Evolutionary conservation across 2,113 vertebrate genomes (phyloP).

Genomic region (Isurus oxyrinchus): DNA sequence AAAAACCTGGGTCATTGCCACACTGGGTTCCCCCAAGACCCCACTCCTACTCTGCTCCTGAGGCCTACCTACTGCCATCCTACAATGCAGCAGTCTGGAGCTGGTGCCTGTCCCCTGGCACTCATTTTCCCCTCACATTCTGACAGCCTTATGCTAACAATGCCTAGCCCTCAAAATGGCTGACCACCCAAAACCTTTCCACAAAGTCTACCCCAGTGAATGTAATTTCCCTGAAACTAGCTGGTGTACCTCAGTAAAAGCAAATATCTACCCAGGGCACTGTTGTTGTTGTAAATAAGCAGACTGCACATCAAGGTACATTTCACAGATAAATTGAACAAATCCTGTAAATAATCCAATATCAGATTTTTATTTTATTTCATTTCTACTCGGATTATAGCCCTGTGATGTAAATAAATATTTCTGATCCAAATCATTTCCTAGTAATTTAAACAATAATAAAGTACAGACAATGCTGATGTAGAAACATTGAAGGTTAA

Average conservation of each 20-base stretch:
- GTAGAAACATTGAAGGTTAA: background rate
- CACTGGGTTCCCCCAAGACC: background rate
- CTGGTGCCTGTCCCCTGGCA: background rate
- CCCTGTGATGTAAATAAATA: background rate
- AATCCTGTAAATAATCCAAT: background rate
- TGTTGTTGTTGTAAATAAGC: background rate
- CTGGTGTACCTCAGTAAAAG: background rate
- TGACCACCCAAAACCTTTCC: background rate
- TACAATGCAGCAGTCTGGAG: background rate
- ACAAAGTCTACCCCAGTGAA: background rate
- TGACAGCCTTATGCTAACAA: background rate
- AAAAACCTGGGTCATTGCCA: background rate
- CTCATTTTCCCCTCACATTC: background rate
- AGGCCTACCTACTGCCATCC: background rate
- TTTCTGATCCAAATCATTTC: slow-evolving; percentile 1
- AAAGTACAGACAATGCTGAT: background rate
- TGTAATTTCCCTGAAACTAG: background rate
- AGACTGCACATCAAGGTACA: background rate
- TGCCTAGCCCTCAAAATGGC: background rate
- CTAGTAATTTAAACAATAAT: background rate
- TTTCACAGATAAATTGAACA: background rate
- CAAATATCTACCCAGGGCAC: background rate
- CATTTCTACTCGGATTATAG: background rate
- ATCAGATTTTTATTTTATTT: background rate
- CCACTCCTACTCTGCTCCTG: background rate